These are phyloP conservation scores for Drosophila baimaii DNA, from an alignment of 1,140 invertebrate species.

Conservation along the genomic window DNA sequence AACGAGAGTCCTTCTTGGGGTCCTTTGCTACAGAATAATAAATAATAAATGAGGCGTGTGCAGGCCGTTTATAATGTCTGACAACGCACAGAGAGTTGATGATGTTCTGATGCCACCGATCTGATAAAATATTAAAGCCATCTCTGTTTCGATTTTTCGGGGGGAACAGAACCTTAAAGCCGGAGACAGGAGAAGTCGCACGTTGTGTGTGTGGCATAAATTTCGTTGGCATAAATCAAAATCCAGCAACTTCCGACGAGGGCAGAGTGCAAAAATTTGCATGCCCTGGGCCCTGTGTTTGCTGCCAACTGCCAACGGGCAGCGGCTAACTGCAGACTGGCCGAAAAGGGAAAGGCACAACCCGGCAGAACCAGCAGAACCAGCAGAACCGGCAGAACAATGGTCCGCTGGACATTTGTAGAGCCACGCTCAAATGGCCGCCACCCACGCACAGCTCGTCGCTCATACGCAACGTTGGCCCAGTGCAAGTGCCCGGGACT, in stretches of 20 bases:
- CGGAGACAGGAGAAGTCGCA: constrained; percentile 42
- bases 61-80: constrained; percentile 83
- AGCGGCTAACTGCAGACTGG: constrained; percentile 41
- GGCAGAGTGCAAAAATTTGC: constrained; percentile 79
- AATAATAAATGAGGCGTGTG: constrained; percentile 83
- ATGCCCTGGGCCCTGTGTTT: constrained; percentile 45
- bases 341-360: constrained; percentile 38
- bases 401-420: constrained; percentile 59
- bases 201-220: constrained; percentile 73
- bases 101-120: constrained; percentile 56
- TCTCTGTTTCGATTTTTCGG: constrained; percentile 12
- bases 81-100: constrained; percentile 55
- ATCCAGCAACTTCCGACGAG: constrained; percentile 77
- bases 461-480: constrained; percentile 73
- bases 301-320: constrained; percentile 24
- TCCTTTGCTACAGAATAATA: constrained; percentile 61
- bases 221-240: constrained; percentile 83
- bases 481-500: constrained; percentile 29
- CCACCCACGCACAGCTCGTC: constrained; percentile 71
- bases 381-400: constrained; percentile 44
- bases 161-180: constrained; percentile 26
- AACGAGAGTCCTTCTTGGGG: constrained; percentile 9
- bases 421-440: constrained; percentile 71
- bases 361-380: neutral
- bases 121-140: constrained; percentile 58